Evolutionary conservation across 1,140 invertebrate species (phyloP), one percentile per base, ranked within the genome.

Genomic region (Nasonia longicornis): DNA sequence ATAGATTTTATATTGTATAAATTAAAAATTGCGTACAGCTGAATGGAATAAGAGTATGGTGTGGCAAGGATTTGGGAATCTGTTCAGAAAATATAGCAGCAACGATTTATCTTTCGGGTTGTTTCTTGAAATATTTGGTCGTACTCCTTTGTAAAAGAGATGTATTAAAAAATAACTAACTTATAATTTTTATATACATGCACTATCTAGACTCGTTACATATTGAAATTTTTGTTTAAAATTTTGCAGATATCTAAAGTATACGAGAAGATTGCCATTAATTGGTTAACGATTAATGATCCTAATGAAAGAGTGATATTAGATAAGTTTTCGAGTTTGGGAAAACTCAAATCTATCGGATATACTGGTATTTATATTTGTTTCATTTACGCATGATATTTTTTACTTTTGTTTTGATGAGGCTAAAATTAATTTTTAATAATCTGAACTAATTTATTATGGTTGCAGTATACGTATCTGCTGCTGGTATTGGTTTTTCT

Each of bases 1-100:
- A 38, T 10, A 38, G 7, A 38, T 38, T 38, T 42, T 42, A 42
- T 10, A 42, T 42, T 7, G 10, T 42, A 8, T 42, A 42, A 42
- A 42, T 42, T 42, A 8, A 42, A 42, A 8, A 8, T 42, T 42
- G 38, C 11, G 0, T 71, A 16, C 31, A 71, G 69, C 0, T 71
- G 14, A 71, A 71, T 71, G 69, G 16, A 71, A 38, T 71, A 11
- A 71, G 69, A 38, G 14, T 71, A 42, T 71, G 69, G 69, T 71
- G 69, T n/a, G 69, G 69, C 35, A 71, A 71, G 35, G 31, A 71
- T 16, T 71, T 71, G 22, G 69, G 69, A 10, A 12, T 71, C 3
- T 71, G 69, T 20, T 29, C 69, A 14, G 69, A 71, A 71, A 71
- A 71, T 71, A 71, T 71, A 35, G 29, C 69, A 38, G 69, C 12